Percentiles rank a stretch among this genome's conserved stretches.
Evolutionary conservation across 2,797 vertebrate genomes (phyloP).

Genomic region (Phataginus tricuspis): DNA sequence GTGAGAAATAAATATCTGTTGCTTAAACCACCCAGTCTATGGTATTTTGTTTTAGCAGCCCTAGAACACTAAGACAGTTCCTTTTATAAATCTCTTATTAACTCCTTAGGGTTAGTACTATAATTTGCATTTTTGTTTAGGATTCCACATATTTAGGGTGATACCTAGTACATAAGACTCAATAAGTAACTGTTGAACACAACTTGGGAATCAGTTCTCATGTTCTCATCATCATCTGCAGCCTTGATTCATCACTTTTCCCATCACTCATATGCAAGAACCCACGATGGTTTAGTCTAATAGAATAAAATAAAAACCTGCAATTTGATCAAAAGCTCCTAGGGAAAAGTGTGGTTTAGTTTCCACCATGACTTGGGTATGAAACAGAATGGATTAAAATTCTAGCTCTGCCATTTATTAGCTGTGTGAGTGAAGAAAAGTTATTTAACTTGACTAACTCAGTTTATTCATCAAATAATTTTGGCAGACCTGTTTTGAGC

Average conservation of each 20-base stretch:
- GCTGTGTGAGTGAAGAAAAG: background rate
- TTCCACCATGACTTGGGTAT: background rate
- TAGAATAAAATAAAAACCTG: background rate
- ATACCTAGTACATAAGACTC: background rate
- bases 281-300: background rate
- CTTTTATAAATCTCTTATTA: background rate
- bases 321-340: background rate
- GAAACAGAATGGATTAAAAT: slow-evolving; percentile 6
- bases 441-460: slow-evolving; percentile 8
- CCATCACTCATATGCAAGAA: background rate
- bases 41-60: background rate
- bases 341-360: background rate
- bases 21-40: background rate
- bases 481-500: slow-evolving; percentile 4
- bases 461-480: slow-evolving; percentile 22
- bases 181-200: background rate
- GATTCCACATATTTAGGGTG: background rate
- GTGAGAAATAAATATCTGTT: background rate
- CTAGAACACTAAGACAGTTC: background rate
- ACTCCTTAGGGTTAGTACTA: background rate
- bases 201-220: background rate
- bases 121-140: slow-evolving; percentile 5
- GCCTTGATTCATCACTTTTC: background rate
- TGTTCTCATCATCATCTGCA: background rate
- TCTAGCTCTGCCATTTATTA: background rate